Conservation (phyloP, 2,113 vertebrate genomes). For the Mystacornis crossleyi region DNA sequence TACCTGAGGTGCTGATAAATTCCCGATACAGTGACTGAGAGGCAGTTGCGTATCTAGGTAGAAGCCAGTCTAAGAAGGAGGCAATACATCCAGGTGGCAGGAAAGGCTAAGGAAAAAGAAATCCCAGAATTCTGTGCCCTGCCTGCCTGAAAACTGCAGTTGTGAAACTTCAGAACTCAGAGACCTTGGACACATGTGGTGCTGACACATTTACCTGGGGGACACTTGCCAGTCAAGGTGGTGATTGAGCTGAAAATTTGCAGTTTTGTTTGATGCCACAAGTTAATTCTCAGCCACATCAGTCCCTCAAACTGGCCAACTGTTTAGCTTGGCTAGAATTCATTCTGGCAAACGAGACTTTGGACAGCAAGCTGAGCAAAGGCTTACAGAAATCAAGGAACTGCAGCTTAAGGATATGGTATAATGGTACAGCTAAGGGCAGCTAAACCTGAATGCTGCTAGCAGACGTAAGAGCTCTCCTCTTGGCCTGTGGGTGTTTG, state of each 20-base stretch:
- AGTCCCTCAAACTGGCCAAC: not conserved
- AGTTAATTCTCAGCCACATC: not conserved
- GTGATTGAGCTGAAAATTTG: not conserved
- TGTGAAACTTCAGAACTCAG: not conserved
- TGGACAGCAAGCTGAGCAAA: not conserved
- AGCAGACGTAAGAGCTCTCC: not conserved
- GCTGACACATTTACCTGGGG: accelerated
- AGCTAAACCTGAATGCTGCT: not conserved
- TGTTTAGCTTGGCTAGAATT: not conserved
- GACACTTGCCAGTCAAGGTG: not conserved
- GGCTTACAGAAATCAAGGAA: not conserved
- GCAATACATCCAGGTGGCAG: not conserved
- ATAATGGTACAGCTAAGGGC: not conserved
- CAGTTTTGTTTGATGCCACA: not conserved
- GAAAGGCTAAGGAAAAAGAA: not conserved
- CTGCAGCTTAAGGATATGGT: not conserved
- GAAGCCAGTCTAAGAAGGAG: not conserved
- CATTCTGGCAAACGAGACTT: not conserved
- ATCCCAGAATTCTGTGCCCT: not conserved
- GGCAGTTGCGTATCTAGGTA: not conserved
- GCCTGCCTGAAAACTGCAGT: not conserved
- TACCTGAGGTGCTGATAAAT: not conserved
- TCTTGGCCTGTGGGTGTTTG: not conserved
- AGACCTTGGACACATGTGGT: no score
- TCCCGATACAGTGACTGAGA: not conserved